A percentile compares a stretch with the other conserved stretches of the same genome.
phyloP scores from a whole-genome alignment of 2,797 vertebrate genomes.

The Lagorchestes hirsutus region DNA sequence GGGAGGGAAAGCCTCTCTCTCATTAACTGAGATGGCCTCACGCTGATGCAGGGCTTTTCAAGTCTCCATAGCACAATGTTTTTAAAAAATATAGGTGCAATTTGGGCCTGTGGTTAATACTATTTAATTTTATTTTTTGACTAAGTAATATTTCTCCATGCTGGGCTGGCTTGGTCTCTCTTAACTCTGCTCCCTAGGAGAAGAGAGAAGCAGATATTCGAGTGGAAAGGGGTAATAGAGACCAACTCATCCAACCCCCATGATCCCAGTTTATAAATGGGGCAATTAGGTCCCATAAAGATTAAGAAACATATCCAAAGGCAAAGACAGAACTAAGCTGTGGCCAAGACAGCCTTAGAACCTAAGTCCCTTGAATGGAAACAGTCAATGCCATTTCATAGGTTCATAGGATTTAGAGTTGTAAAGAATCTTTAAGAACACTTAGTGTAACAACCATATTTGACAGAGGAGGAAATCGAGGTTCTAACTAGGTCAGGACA shows the following conservation, averaged over 20 bases:
- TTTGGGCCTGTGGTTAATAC: conserved; percentile 70
- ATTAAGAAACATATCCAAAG: not conserved
- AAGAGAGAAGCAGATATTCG: not conserved
- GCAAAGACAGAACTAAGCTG: not conserved
- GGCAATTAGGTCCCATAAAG: not conserved
- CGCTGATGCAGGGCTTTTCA: accelerated
- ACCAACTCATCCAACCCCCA: not conserved
- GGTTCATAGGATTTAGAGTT: not conserved
- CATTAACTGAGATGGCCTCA: conserved; percentile 43
- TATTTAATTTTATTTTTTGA: conserved; percentile 63
- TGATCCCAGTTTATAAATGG: not conserved
- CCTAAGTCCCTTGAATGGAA: not conserved
- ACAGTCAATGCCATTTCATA: not conserved
- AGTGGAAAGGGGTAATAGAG: not conserved
- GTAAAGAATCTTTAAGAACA: not conserved
- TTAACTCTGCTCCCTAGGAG: conserved; percentile 14
- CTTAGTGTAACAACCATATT: not conserved
- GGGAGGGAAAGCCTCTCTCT: accelerated
- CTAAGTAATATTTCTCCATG: conserved; percentile 53
- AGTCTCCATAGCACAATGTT: conserved; percentile 46
- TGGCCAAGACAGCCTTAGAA: not conserved
- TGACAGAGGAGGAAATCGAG: not conserved
- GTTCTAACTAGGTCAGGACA: not conserved
- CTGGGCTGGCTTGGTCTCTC: not conserved
- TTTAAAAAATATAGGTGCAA: conserved; percentile 71